Evolutionary conservation across 2,888 invertebrate species (phyloP), one percentile per base, ranked within the genome.

Genomic region (Odontocolon sp.): DNA sequence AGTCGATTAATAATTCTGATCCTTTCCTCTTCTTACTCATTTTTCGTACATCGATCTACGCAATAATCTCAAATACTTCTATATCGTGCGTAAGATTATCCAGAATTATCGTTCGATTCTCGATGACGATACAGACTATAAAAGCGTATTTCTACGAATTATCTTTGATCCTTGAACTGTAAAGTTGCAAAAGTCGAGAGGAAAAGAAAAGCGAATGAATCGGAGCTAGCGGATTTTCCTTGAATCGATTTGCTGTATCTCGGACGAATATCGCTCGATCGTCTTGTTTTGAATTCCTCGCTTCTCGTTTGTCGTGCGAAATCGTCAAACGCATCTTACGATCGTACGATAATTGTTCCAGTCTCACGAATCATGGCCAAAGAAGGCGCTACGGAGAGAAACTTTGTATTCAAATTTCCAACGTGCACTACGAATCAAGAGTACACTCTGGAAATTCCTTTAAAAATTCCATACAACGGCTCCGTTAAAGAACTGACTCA

Each of bases 401-500:
- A 81, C 14, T 91, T 91, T 79, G 26, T 82, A 77, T 94, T 91
- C 83, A 91, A 92, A 18, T 94, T 92, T 86, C 92, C 94, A 66
- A 92, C 93, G 76, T 93, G 93, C 74, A 93, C 92, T 14, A 92
- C 92, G 82, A 91, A 88, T 67, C 88, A 93, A 36, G 84, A 91
- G 50, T 93, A 92, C 85, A 92, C 92, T 50, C 85, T 94, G 74
- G 92, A 93, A 86, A 91, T 94, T n/a, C 94, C 94, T 0, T 88
- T 94, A 64, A 91, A 92, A 82, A 93, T 94, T 73, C 94, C 94
- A 0, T 92, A 92, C 85, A 86, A 87, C 61, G 93, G 93, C 11
- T 93, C 92, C 4, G 91, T 93, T 1, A 89, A 92, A 59, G 95
- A 95, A 89, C 91, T 95, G 1, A 92, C 93, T 9, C 94, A 94